Evolutionary conservation across 2,113 vertebrate genomes (phyloP).

Genomic region (Osmerus mordax): DNA sequence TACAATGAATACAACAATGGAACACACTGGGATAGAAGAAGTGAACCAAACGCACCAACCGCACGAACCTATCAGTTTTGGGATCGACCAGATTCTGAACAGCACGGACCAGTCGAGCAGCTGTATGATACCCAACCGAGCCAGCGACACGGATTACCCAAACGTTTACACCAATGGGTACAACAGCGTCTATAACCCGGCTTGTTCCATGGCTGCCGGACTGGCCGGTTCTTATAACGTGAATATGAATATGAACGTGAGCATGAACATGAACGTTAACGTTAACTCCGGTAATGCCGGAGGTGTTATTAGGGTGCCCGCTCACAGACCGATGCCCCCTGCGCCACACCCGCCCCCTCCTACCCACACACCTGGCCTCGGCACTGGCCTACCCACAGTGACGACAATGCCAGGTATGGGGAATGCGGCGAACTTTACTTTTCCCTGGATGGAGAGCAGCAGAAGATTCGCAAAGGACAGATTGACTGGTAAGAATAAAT

Average conservation of each 20-base stretch:
- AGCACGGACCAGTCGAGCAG: constrained; percentile 78
- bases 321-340: constrained; percentile 81
- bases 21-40: constrained; percentile 80
- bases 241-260: constrained; percentile 86
- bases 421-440: constrained; percentile 77
- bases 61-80: constrained; percentile 88
- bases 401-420: constrained; percentile 72
- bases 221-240: constrained; percentile 78
- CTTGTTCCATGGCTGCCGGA: constrained; percentile 78
- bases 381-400: constrained; percentile 66
- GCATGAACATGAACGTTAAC: constrained; percentile 81
- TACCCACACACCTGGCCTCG: constrained; percentile 73
- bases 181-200: constrained; percentile 76
- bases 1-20: constrained; percentile 66
- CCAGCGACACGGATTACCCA: constrained; percentile 74
- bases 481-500: constrained; percentile 80
- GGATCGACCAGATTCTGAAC: constrained; percentile 91
- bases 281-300: constrained; percentile 68
- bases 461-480: constrained; percentile 89
- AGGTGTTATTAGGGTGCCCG: constrained; percentile 82
- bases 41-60: constrained; percentile 78
- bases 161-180: constrained; percentile 79
- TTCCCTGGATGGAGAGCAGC: constrained; percentile 93
- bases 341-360: constrained; percentile 55
- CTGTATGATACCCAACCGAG: constrained; percentile 74